phyloP scores from a whole-genome alignment of 2,888 invertebrate genomes.

The Agrilus biguttatus region DNA sequence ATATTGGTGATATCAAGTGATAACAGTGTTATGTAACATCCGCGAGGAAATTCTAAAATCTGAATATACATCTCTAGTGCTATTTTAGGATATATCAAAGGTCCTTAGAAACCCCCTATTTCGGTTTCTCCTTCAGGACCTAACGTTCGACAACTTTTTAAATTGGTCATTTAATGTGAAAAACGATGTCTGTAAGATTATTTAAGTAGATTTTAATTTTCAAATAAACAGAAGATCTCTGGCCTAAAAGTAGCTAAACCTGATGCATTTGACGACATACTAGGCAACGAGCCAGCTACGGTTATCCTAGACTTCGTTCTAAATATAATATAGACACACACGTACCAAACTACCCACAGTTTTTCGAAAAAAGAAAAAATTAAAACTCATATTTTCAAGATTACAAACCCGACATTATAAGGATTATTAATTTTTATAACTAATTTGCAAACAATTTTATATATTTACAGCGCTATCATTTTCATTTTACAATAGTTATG shows the following conservation, averaged over 20 bases:
- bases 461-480: no score
- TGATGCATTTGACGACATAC: slow-evolving; percentile 27
- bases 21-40: no score
- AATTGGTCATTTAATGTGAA: not conserved
- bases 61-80: no score
- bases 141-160: not conserved
- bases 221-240: slow-evolving; percentile 16
- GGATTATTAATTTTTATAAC: not conserved
- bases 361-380: slow-evolving; percentile 1
- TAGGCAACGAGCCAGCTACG: slow-evolving; percentile 26
- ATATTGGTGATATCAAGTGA: not conserved
- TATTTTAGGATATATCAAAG: no score
- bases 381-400: not conserved
- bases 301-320: slow-evolving; percentile 28
- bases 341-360: slow-evolving; percentile 5
- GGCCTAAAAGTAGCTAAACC: slow-evolving; percentile 26
- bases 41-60: no score
- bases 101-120: not conserved
- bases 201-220: slow-evolving; percentile 11
- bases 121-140: not conserved
- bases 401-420: not conserved
- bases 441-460: no score
- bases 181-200: slow-evolving; percentile 5
- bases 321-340: slow-evolving; percentile 22
- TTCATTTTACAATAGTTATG: no score